Evolutionary conservation across 2,888 invertebrate genomes (phyloP), one percentile per base, ranked within the genome.

Genomic region (Parnassius orleans): DNA sequence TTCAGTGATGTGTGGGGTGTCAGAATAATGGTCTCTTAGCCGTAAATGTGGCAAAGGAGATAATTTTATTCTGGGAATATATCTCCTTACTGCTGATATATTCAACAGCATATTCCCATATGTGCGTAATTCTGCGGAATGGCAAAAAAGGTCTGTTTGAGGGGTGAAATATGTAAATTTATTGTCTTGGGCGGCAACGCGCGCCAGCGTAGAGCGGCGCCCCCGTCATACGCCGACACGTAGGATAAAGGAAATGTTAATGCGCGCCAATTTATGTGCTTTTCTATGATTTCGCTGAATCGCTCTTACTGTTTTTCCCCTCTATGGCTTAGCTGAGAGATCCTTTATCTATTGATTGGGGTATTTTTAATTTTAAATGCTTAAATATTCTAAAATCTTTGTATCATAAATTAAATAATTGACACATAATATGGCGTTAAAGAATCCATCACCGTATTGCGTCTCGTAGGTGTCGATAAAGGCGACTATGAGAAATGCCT

Each of bases 111-210:
- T 91, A 91, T 91, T 91, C 91, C 90, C 91, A 91, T 91, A 91
- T 90, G 91, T 88, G 90, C 90, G 91, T 90, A 91, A 91, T 91
- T 90, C 90, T 90, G 88, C 83, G 87, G 87, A 90, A 90, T 90
- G 90, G 91, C 88, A 90, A 91, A 90, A 90, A 90, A 90, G 91
- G 91, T 90, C 91, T 90, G 87, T 89, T 90, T 88, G 90, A 90
- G 91, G 90, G 91, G 91, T 89, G 90, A 91, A 91, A 91, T 91
- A 91, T 91, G 91, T 91, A 91, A 91, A 91, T 91, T 90, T 91
- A 91, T 91, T 91, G 91, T 91, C 90, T 91, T 89, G 90, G 90
- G 91, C 90, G 89, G 87, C 86, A 69, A 81, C 83, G 79, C 75
- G 72, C 72, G 80, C 55, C 57, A 24, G 71, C 70, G 73, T 48